phyloP scores from a whole-genome alignment of 2,888 invertebrate species.

The Idaea straminata region DNA sequence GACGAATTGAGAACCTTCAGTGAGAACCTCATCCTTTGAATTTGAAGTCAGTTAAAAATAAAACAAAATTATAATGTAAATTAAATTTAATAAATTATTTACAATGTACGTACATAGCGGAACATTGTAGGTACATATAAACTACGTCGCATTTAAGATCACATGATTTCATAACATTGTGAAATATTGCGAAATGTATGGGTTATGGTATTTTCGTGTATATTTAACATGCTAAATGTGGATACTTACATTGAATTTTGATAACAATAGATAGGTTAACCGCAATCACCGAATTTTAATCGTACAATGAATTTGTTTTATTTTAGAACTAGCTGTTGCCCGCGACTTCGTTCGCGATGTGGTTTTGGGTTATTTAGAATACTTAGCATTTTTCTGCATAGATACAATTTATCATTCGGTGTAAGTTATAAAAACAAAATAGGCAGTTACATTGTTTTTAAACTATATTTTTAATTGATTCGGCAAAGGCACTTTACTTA shows the following conservation, averaged over 20 bases:
- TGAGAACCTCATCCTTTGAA: too few species aligned
- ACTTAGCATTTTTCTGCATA: too few species aligned
- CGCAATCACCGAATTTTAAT: neutral
- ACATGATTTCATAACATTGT: constrained; percentile 22
- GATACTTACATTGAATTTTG: neutral
- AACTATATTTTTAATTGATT: too few species aligned
- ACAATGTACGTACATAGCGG: constrained; percentile 10
- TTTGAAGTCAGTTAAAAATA: neutral
- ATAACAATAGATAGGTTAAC: neutral
- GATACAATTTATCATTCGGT: too few species aligned
- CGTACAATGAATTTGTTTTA: neutral
- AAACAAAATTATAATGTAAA: neutral
- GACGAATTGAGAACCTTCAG: too few species aligned
- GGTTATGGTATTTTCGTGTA: neutral
- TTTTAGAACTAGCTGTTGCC: too few species aligned
- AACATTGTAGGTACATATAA: constrained; percentile 9
- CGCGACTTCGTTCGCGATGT: too few species aligned
- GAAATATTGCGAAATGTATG: constrained; percentile 24
- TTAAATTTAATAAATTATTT: constrained; percentile 20
- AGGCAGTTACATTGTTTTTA: too few species aligned
- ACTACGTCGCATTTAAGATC: constrained; percentile 4
- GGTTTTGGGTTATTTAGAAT: too few species aligned
- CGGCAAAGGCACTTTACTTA: too few species aligned
- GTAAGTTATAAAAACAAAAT: too few species aligned
- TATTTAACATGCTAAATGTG: constrained; percentile 1